Evolutionary conservation across 2,113 vertebrate genomes (phyloP), one percentile per base, ranked within the genome.

Genomic region (Tiliqua scincoides): DNA sequence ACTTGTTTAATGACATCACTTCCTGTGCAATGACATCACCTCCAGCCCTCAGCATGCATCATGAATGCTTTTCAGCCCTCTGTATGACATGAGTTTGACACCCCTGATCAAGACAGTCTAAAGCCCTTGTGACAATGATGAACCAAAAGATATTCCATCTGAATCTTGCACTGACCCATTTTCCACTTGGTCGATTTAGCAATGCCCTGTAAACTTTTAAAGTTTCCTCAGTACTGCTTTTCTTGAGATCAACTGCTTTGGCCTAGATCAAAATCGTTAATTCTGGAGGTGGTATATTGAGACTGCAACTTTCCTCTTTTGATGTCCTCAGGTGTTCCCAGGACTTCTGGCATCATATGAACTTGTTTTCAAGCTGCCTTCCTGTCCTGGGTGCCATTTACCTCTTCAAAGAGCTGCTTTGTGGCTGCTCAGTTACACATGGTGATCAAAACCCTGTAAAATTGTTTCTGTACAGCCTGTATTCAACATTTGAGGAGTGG

Each of bases 371-470:
- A 82, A 93, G 87, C 91, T 0, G 72, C 87, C 89, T 93, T 91
- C 86, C 89, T 91, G 91, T 92, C 92, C 93, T 92, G 94, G 92
- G 89, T 91, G 88, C 91, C 91, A 90, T 89, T 92, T 94, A 62
- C 89, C 88, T 95, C 92, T 96, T 96, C 95, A 96, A 95, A 96
- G 94, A 83, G 89, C 87, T 91, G 73, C 89, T 94, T 63, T 94
- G 93, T 94, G 81, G 93, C 89, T 93, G 89, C 89, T 94, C 67
- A 85, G 88, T 94, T 92, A 93, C 89, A 35, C 21, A 0, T 78
- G 59, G 84, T 79, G 92, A 96, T 88, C 90, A 94, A 92, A 93
- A 91, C 84, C 85, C 90, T 95, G 96, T 96, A 89, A 96, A 95
- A 93, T 90, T 90, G 89, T 94, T 3, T 0, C 85, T 86, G 90